Percentiles rank a stretch among this genome's conserved stretches.
phyloP scores from a whole-genome alignment of 2,888 invertebrate species.

The Stenurella melanura region DNA sequence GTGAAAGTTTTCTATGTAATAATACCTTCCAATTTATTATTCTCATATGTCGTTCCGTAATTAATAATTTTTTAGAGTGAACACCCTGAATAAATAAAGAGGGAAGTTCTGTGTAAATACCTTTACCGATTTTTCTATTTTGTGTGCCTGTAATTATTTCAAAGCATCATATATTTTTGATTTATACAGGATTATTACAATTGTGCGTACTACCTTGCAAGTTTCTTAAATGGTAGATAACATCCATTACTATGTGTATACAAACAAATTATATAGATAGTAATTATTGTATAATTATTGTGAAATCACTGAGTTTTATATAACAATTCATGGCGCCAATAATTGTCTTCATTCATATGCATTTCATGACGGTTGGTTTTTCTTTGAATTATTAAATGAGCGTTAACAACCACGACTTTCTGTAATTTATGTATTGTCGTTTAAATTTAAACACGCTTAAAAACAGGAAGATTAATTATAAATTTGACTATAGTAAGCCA shows the following conservation, averaged over 20 bases:
- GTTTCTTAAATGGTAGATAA: no score
- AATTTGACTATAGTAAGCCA: background rate
- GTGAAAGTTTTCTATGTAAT: no score
- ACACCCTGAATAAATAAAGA: no score
- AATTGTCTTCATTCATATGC: slow-evolving; percentile 4
- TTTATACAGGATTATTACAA: no score
- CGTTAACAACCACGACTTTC: slow-evolving; percentile 15
- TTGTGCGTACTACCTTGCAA: no score
- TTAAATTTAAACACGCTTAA: background rate
- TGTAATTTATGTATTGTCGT: slow-evolving; percentile 4
- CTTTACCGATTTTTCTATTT: no score
- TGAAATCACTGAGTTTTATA: slow-evolving; percentile 21
- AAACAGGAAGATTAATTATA: background rate
- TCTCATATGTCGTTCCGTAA: no score
- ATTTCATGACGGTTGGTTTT: slow-evolving; percentile 13
- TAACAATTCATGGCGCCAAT: background rate
- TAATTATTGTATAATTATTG: background rate
- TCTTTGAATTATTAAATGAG: slow-evolving; percentile 13
- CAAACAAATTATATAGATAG: slow-evolving; percentile 1
- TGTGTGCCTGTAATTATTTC: no score
- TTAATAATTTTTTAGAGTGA: no score
- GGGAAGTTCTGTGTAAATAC: no score
- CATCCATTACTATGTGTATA: background rate
- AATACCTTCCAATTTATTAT: no score
- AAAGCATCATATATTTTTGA: no score